Evolutionary conservation across 2,888 invertebrate species (phyloP).

Genomic region (Acholoe squamosa): DNA sequence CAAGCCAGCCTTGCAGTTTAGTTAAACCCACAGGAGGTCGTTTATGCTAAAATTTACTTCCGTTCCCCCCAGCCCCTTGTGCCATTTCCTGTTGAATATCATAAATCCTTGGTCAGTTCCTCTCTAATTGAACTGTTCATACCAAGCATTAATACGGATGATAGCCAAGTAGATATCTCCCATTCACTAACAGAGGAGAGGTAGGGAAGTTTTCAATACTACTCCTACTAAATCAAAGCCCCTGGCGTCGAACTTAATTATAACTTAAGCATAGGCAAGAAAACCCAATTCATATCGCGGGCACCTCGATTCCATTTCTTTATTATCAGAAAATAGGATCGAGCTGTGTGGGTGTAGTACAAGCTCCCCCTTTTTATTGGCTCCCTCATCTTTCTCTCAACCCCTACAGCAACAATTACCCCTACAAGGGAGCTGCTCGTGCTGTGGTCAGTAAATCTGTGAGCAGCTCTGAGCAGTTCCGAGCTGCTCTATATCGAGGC

Average conservation of each 20-base stretch:
- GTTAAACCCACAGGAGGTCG: no score
- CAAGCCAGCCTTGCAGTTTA: background rate
- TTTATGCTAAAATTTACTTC: no score
- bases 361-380: background rate
- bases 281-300: conserved; percentile 23
- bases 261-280: background rate
- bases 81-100: background rate
- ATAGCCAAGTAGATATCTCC: background rate
- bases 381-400: background rate
- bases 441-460: background rate
- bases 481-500: conserved; percentile 17
- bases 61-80: no score
- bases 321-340: conserved; percentile 53
- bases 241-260: conserved; percentile 30
- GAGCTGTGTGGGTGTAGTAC: background rate
- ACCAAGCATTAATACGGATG: background rate
- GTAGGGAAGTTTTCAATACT: background rate
- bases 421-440: background rate
- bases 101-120: no score
- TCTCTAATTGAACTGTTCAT: no score
- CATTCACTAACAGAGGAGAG: background rate
- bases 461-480: background rate
- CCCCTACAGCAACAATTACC: background rate
- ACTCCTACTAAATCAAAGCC: background rate
- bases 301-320: conserved; percentile 33